These are phyloP conservation scores for Montipora foliosa DNA, from an alignment of 64 coral and sea anemone species.

Conservation along the genomic window DNA sequence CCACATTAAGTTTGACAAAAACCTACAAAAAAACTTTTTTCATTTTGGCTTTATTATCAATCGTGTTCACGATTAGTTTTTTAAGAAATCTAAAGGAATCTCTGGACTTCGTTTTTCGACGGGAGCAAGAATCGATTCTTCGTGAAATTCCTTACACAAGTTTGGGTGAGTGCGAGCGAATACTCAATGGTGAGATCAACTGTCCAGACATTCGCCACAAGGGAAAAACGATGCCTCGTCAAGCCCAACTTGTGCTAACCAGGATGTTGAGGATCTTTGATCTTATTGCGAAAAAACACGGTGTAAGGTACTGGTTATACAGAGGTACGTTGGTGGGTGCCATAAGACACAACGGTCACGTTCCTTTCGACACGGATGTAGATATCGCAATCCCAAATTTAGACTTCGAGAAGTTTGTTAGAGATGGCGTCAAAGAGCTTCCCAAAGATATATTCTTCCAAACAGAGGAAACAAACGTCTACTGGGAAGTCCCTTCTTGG, in stretches of 20 bases:
- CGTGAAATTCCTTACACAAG: not conserved
- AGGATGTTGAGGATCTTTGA: constrained; percentile 57
- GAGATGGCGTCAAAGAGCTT: constrained; percentile 13
- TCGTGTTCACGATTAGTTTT: not conserved
- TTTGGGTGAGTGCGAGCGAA: not conserved
- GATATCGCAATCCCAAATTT: constrained; percentile 34
- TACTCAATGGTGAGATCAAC: not conserved
- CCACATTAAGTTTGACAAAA: not conserved
- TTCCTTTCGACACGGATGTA: constrained; percentile 60
- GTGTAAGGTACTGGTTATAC: constrained; percentile 49
- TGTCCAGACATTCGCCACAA: constrained; percentile 64
- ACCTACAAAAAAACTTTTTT: not conserved
- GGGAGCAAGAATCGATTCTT: not conserved
- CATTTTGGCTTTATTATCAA: not conserved
- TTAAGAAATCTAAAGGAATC: not conserved
- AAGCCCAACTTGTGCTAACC: constrained; percentile 57
- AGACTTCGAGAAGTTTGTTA: constrained; percentile 45
- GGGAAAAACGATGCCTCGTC: constrained; percentile 13
- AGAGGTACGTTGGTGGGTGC: constrained; percentile 55
- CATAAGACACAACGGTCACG: constrained; percentile 47
- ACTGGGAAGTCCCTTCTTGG: not conserved
- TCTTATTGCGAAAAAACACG: constrained; percentile 40
- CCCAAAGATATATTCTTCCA: constrained; percentile 60
- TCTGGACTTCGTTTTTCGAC: not conserved
- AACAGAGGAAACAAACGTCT: constrained; percentile 2